phyloP scores from a whole-genome alignment of 2,888 invertebrate genomes.

The Keiferia lycopersicella region DNA sequence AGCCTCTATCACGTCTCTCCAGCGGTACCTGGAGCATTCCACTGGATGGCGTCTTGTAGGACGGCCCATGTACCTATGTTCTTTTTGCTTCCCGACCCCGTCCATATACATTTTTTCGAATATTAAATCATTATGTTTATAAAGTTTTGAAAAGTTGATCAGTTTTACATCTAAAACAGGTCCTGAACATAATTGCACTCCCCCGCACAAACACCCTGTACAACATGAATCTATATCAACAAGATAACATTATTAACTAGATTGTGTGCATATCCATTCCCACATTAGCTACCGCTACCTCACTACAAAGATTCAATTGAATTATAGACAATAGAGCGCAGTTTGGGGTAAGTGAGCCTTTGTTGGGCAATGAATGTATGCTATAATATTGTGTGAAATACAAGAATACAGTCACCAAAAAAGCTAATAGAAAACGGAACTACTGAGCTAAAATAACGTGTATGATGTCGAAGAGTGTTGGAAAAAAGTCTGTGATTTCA shows the following conservation, averaged over 20 bases:
- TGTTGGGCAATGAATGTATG: background rate
- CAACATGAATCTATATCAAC: no score
- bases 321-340: slow-evolving; percentile 10
- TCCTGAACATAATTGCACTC: no score
- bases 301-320: background rate
- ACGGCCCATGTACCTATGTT: no score
- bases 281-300: slow-evolving; percentile 1
- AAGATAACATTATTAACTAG: background rate
- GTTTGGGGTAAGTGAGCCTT: background rate
- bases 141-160: no score
- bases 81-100: no score
- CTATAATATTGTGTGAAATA: slow-evolving; percentile 8
- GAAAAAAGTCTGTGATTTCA: background rate
- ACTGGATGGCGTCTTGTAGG: no score
- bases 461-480: background rate
- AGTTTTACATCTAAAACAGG: no score
- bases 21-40: no score
- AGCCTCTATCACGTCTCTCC: no score
- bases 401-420: background rate
- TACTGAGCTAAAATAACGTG: background rate
- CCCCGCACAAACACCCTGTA: no score
- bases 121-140: no score
- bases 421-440: background rate
- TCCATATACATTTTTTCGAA: no score
- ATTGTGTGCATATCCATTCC: background rate